Evolutionary conservation across 2,797 vertebrate species (phyloP).

Genomic region (Sternarchorhynchus goeldii): DNA sequence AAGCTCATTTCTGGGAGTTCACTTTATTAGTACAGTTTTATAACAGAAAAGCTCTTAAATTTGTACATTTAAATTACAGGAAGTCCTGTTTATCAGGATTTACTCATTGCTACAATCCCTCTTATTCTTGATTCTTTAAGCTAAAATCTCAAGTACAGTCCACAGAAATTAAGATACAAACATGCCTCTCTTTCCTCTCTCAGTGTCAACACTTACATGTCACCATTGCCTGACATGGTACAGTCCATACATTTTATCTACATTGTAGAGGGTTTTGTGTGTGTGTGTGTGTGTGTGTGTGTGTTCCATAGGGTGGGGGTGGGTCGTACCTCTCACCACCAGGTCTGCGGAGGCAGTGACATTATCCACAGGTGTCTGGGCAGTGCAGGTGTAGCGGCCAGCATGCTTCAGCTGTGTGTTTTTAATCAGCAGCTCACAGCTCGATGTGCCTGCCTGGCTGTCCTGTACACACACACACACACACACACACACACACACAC

Average conservation of each 20-base stretch:
- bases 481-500: conserved; percentile 16
- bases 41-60: background rate
- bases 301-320: background rate
- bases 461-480: conserved; percentile 28
- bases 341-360: conserved; percentile 87
- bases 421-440: conserved; percentile 87
- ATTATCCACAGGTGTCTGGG: conserved; percentile 94
- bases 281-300: conserved; percentile 20
- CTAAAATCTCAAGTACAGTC: background rate
- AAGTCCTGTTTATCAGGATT: conserved; percentile 1
- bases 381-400: conserved; percentile 89
- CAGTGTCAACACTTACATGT: too few species aligned
- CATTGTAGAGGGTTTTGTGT: too few species aligned
- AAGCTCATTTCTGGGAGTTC: background rate
- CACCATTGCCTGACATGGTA: too few species aligned
- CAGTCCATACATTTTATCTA: too few species aligned
- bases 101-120: background rate
- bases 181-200: too few species aligned
- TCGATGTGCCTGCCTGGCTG: conserved; percentile 81
- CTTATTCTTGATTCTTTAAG: background rate
- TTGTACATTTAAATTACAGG: conserved; percentile 8
- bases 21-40: conserved; percentile 9
- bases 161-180: background rate
- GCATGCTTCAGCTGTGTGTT: conserved; percentile 87
- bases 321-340: conserved; percentile 85